Conservation (phyloP, 2,113 vertebrate genomes). For the Albula goreensis region DNA sequence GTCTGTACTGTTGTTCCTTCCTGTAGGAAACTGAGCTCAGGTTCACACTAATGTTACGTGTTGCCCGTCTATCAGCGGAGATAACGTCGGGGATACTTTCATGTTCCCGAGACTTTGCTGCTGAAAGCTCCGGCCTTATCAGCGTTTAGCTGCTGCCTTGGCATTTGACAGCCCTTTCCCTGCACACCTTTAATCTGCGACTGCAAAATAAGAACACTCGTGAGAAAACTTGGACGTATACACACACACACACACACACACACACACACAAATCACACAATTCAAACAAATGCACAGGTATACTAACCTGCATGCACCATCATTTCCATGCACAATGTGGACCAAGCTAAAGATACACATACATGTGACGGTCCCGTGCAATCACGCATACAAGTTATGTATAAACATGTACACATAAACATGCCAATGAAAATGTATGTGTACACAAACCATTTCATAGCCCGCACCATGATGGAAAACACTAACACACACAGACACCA, state of each 20-base stretch:
- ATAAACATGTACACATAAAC: neutral
- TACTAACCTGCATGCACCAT: neutral
- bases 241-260: slow-evolving; percentile 5
- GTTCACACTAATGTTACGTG: neutral
- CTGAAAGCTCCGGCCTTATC: slow-evolving; percentile 7
- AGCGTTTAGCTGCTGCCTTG: slow-evolving; percentile 7
- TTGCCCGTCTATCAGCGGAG: neutral
- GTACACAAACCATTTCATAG: neutral
- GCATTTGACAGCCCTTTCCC: neutral
- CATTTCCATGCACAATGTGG: neutral
- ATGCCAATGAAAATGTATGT: too few species aligned
- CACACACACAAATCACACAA: neutral
- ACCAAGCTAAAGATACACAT: slow-evolving; percentile 16
- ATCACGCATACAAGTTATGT: neutral
- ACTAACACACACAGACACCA: neutral
- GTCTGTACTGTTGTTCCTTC: neutral
- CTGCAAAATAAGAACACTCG: neutral
- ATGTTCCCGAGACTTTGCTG: neutral
- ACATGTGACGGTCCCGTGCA: neutral
- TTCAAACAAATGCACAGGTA: neutral
- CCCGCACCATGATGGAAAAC: too few species aligned
- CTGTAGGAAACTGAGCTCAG: neutral
- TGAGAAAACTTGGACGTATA: neutral
- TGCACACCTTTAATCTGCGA: neutral
- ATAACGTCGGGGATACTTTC: slow-evolving; percentile 20